These are phyloP conservation scores for Coluber constrictor DNA, from an alignment of 2,797 vertebrate genomes.

Conservation along the genomic window DNA sequence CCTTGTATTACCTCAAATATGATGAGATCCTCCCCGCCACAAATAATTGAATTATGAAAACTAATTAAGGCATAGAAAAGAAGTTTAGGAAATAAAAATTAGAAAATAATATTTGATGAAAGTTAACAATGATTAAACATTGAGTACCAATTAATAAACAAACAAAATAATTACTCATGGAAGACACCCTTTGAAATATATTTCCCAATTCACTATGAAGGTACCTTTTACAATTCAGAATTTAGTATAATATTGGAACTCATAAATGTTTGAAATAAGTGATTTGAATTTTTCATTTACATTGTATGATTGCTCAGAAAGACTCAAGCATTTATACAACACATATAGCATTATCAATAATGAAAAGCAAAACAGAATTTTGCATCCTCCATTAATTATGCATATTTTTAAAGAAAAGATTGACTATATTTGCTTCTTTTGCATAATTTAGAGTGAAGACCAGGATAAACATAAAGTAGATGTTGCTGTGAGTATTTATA, in stretches of 20 bases:
- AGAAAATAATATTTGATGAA: not conserved
- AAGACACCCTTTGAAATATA: not conserved
- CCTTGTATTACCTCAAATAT: not conserved
- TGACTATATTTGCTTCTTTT: not conserved
- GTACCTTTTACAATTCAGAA: not conserved
- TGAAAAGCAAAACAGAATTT: not conserved
- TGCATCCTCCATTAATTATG: not conserved
- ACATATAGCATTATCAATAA: not conserved
- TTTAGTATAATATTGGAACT: not conserved
- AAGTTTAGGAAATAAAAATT: not conserved
- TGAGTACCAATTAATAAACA: not conserved
- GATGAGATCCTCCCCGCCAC: not conserved
- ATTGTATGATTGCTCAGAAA: not conserved
- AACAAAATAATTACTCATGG: not conserved
- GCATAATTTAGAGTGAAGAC: constrained; percentile 1
- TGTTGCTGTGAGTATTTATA: not conserved
- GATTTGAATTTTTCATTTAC: not conserved
- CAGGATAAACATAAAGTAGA: not conserved
- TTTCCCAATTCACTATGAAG: not conserved
- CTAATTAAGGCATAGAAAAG: not conserved
- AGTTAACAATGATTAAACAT: not conserved
- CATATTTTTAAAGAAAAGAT: not conserved
- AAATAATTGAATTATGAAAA: not conserved
- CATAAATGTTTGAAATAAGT: not conserved
- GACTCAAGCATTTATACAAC: not conserved